Conservation (phyloP, 2,888 invertebrate species). For the Meteorus colon region DNA sequence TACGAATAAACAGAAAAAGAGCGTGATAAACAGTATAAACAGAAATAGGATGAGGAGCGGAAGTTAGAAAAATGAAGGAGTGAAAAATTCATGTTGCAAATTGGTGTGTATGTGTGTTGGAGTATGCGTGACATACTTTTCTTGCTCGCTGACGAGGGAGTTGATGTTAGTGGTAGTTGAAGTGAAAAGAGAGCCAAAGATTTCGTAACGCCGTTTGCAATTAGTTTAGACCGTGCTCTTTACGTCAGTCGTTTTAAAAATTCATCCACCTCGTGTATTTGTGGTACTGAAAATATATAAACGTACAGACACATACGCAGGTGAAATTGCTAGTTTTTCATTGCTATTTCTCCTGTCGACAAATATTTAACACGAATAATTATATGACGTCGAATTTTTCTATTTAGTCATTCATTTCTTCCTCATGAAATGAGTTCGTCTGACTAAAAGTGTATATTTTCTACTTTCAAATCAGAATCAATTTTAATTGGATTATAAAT, state of each 20-base stretch:
- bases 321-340: neutral
- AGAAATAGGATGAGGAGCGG: neutral
- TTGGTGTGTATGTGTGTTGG: neutral
- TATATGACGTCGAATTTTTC: neutral
- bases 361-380: neutral
- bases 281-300: neutral
- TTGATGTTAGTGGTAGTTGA: neutral
- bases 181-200: slow-evolving; percentile 2
- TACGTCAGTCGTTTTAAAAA: slow-evolving; percentile 14
- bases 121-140: slow-evolving; percentile 5
- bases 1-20: neutral
- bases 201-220: slow-evolving; percentile 11
- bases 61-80: neutral
- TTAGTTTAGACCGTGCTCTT: slow-evolving; percentile 15
- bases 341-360: neutral
- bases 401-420: neutral
- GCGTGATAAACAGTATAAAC: neutral
- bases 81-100: neutral
- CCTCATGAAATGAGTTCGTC: neutral
- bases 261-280: slow-evolving; percentile 10
- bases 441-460: neutral
- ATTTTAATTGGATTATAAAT: neutral
- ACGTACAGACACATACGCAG: neutral
- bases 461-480: neutral
- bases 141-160: neutral